These are phyloP conservation scores for Myotis brandtii DNA, from an alignment of 2,113 vertebrate genomes.

Conservation along the genomic window DNA sequence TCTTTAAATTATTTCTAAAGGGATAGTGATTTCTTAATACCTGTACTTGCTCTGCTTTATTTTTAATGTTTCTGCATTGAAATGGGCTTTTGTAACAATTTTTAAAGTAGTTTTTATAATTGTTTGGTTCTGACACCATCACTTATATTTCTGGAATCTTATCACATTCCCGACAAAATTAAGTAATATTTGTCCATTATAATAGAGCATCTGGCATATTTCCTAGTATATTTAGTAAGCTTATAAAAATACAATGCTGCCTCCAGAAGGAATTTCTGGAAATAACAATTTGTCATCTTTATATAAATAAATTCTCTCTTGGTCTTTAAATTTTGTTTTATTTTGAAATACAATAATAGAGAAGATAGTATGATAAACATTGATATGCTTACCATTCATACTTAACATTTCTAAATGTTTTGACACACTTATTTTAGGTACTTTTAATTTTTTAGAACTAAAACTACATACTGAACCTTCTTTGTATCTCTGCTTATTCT, in stretches of 20 bases:
- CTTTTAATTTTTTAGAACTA: conserved; percentile 28
- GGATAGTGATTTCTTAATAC: background rate
- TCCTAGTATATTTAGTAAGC: background rate
- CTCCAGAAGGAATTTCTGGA: conserved; percentile 74
- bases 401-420: background rate
- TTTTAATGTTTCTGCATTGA: background rate
- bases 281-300: background rate
- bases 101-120: conserved; percentile 3
- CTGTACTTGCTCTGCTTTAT: background rate
- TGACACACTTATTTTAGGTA: background rate
- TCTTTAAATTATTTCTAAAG: conserved; percentile 47
- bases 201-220: background rate
- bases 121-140: background rate
- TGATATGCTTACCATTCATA: background rate
- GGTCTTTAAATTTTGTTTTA: background rate
- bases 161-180: background rate
- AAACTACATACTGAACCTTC: background rate
- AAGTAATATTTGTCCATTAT: background rate
- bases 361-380: background rate
- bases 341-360: background rate
- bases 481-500: background rate
- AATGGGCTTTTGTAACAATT: background rate
- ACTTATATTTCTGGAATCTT: conserved; percentile 44
- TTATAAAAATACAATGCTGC: conserved; percentile 80
- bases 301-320: background rate